These are phyloP conservation scores for Drosophila mayaguana DNA, from an alignment of 2,888 invertebrate genomes.

Conservation along the genomic window DNA sequence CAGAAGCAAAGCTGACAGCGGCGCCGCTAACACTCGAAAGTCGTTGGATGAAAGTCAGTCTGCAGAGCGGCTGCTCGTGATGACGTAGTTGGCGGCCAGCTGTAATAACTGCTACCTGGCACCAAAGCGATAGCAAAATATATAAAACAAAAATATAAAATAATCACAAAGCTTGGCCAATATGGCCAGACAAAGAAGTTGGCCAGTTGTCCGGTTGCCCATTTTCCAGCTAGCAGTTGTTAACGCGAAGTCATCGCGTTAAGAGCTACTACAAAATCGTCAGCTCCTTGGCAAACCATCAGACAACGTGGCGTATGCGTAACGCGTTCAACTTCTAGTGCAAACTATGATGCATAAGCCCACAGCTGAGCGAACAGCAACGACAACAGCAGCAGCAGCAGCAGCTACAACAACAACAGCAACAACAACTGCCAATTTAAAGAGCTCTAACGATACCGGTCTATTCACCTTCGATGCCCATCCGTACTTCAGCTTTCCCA, in stretches of 20 bases:
- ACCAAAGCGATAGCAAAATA: conserved; percentile 60
- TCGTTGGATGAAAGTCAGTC: conserved; percentile 1
- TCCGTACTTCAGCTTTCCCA: conserved; percentile 55
- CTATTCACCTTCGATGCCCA: conserved; percentile 64
- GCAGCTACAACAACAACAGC: not conserved
- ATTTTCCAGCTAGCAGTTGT: conserved; percentile 56
- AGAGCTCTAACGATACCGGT: conserved; percentile 20
- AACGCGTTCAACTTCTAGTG: conserved; percentile 26
- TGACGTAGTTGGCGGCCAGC: conserved; percentile 66
- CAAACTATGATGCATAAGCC: conserved; percentile 35
- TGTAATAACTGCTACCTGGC: conserved; percentile 78
- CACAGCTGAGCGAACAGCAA: conserved; percentile 5
- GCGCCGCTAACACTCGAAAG: not conserved
- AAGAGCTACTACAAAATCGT: conserved; percentile 38
- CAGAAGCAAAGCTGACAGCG: conserved; percentile 1
- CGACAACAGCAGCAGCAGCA: not conserved
- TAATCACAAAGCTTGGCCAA: conserved; percentile 50
- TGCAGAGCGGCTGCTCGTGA: conserved; percentile 31
- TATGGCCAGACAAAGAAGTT: conserved; percentile 57
- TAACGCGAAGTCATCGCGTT: conserved; percentile 54
- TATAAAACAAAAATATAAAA: conserved; percentile 34
- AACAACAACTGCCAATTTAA: not conserved
- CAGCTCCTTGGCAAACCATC: not conserved
- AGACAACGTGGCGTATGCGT: conserved; percentile 57
- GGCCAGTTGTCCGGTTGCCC: conserved; percentile 28